Percentiles rank a stretch among this genome's conserved stretches.
phyloP scores from a whole-genome alignment of 2,797 vertebrate species.

The Spinibarbus caldwelli region DNA sequence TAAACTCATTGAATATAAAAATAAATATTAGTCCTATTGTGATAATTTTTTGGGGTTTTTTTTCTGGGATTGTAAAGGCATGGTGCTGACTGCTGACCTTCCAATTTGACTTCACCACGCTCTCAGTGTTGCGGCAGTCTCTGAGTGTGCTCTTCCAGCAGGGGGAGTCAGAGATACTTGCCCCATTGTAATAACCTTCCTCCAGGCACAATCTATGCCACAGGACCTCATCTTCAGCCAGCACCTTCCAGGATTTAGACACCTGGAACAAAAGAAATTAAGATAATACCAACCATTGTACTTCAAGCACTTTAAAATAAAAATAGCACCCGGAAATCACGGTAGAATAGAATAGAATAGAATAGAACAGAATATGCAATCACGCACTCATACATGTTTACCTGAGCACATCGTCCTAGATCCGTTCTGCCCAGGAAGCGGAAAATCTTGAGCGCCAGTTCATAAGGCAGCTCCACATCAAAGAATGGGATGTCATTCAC shows the following conservation, averaged over 20 bases:
- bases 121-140: conserved; percentile 84
- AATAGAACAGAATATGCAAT: too few relatives aligned
- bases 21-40: not conserved
- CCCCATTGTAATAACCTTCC: conserved; percentile 83
- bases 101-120: conserved; percentile 88
- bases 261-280: conserved; percentile 77
- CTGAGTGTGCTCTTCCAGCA: conserved; percentile 92
- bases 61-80: not conserved
- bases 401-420: conserved; percentile 94
- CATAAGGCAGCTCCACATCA: conserved; percentile 91
- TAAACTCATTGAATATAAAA: not conserved
- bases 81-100: conserved; percentile 85
- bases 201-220: conserved; percentile 88
- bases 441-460: conserved; percentile 94
- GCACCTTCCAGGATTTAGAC: conserved; percentile 89
- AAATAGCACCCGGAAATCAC: not conserved
- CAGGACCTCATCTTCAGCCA: conserved; percentile 91
- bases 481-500: conserved; percentile 97
- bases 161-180: conserved; percentile 83
- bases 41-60: too few relatives aligned
- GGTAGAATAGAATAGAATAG: not conserved
- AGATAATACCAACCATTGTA: not conserved
- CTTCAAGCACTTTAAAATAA: not conserved
- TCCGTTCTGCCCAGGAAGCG: conserved; percentile 83
- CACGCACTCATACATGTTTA: conserved; percentile 62